Base-by-base conservation (phyloP, 2,797 vertebrate genomes). In the Benthosema pterotum region DNA sequence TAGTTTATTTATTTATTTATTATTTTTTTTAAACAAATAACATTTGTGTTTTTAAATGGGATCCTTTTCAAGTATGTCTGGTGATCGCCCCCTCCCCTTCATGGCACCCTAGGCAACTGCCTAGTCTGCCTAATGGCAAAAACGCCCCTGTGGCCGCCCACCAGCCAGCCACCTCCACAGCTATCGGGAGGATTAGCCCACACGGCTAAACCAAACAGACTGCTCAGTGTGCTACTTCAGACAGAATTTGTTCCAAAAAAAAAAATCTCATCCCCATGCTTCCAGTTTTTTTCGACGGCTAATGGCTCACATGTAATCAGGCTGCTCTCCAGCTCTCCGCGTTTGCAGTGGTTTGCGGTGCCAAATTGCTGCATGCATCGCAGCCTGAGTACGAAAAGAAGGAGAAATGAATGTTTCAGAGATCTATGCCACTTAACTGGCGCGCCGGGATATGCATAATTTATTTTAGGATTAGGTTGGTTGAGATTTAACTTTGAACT, bases 161-260 rank as follows among this genome's bases (percentile, higher is more conserved):
- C 89, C 79, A 76, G 72, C 89, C 88, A 78, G 72, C 89, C 88
- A 78, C 88, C 92, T 87, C 88, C 89, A 82, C 81, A 87, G 80
- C 84, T 86, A 86, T 82, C 83, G 74, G 84, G 89, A 89, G 91
- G 89, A 91, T 89, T 88, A 89, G 84, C 79, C 88, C 83, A 82
- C 78, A 75, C 89, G 66, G 84, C 83, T 89, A 88, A 69, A 84
- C 77, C 83, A 86, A 89, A 84, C 86, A 88, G 75, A 81, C 83
- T 83, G 83, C 79, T 82, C 76, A 72, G 87, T 84, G 82, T 84
- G 82, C 86, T 25, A 25, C 22, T 25, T 90, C 82, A 87, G 84
- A 89, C 77, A 57, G 59, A 55, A 64, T 85, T 86, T 68, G 79
- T 70, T 85, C 86, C 85, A 85, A 83, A 38, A 38, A 38, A 38